Evolutionary conservation across 2,113 vertebrate genomes (phyloP).

Genomic region (Rissa tridactyla): DNA sequence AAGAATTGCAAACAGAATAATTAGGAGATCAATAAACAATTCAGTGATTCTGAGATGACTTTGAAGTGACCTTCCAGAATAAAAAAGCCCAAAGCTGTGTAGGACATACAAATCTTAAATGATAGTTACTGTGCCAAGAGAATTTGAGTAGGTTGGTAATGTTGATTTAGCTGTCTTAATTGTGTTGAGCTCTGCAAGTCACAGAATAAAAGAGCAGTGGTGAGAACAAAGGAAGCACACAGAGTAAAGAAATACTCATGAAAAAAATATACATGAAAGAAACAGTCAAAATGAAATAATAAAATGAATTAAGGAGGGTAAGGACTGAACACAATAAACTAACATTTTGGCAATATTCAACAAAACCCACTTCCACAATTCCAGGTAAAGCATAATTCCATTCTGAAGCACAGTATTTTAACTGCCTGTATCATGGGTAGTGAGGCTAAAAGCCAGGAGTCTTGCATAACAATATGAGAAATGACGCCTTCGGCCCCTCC

Average conservation of each 20-base stretch:
- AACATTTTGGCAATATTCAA: neutral
- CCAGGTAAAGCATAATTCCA: neutral
- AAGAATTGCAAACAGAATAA: constrained; percentile 40
- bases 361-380: neutral
- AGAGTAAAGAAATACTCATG: neutral
- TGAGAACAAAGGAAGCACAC: constrained; percentile 50
- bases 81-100: neutral
- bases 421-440: neutral
- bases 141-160: constrained; percentile 44
- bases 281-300: neutral
- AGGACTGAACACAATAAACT: neutral
- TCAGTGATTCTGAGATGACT: constrained; percentile 41
- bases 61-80: constrained; percentile 54
- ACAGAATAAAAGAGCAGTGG: constrained; percentile 25
- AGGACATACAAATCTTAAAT: constrained; percentile 38
- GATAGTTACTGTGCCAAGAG: constrained; percentile 41
- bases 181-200: constrained; percentile 30
- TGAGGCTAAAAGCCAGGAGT: neutral
- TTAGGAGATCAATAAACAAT: constrained; percentile 46
- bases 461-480: neutral
- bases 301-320: neutral
- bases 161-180: constrained; percentile 64
- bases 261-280: neutral
- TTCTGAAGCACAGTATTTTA: neutral
- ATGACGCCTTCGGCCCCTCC: neutral